Evolutionary conservation across 2,113 vertebrate species (phyloP).

Genomic region (Clupea harengus): DNA sequence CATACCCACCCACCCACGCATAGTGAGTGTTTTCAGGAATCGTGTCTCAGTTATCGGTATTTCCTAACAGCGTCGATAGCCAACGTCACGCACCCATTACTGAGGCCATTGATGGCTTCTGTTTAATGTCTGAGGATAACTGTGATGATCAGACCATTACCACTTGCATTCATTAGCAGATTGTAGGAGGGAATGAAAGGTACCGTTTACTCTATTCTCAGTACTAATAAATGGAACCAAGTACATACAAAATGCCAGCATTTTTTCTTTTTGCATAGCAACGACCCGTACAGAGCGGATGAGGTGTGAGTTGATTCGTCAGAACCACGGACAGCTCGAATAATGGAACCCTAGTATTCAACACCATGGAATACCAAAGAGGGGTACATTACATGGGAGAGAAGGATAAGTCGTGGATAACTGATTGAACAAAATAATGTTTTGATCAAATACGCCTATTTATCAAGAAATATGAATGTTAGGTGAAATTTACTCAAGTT

Average conservation of each 20-base stretch:
- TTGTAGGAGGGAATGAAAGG: not conserved
- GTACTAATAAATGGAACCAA: not conserved
- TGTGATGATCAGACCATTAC: not conserved
- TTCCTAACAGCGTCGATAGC: not conserved
- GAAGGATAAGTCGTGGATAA: not conserved
- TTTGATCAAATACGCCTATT: not conserved
- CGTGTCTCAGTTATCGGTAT: not conserved
- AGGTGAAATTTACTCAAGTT: too few relatives aligned
- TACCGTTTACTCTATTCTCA: not conserved
- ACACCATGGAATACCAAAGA: not conserved
- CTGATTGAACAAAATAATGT: not conserved
- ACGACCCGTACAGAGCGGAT: not conserved
- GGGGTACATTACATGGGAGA: too few relatives aligned
- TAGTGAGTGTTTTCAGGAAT: not conserved
- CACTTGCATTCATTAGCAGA: not conserved
- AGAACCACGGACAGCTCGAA: not conserved
- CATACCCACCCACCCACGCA: not conserved
- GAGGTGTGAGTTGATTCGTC: too few relatives aligned
- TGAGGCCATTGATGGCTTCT: not conserved
- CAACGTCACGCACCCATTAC: not conserved
- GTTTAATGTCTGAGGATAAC: not conserved
- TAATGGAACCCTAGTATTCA: not conserved
- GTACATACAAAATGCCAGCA: not conserved
- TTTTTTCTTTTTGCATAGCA: not conserved
- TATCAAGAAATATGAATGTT: too few relatives aligned